Evolutionary conservation across 2,797 vertebrate species (phyloP), one percentile per base, ranked within the genome.

Genomic region (Molossus alvarezi): DNA sequence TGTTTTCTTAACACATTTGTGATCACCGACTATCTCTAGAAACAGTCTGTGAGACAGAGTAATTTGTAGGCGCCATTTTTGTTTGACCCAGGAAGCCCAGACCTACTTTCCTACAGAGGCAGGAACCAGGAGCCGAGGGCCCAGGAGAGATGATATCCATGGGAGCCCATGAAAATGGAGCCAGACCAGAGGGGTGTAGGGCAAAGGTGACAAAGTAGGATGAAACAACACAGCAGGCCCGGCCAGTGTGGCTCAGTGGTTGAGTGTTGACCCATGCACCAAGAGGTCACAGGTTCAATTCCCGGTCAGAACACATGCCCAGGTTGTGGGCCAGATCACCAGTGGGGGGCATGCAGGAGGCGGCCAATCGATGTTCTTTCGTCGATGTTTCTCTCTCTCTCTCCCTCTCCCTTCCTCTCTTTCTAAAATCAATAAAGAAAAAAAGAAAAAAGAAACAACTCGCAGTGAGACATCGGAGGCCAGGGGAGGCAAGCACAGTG

Each of bases 31-130:
- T 91, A 65, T 60, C 87, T 41, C 87, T 88, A 92, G 87, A 96
- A 94, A 90, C 65, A 89, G n/a, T 84, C 64, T 25, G 65, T 45
- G 41, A 96, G 79, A 87, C 60, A 65, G 91, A 92, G 57, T 45
- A 73, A 93, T 94, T 87, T 96, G 53, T 69, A 91, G 77, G 85
- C 95, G 37, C 51, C 79, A 93, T 88, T 95, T 96, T 84, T 92
- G 67, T 87, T 96, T 88, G 79, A 97, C 79, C 83, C 83, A 97
- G 84, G 90, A 97, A 94, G 37, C 75, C 69, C 75, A 95, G 88
- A 67, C 62, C 73, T 88, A 95, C 71, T 88, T 88, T 92, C 48
- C 33, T 33, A 33, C 33, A 29, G 67, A 76, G 77, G 86, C 11
- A 91, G 85, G 83, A 96, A 95, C 48, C n/a, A 82, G 65, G 85